Evolutionary conservation across 2,797 vertebrate species (phyloP), one percentile per base, ranked within the genome.

Genomic region (Malacoctenus gilli): DNA sequence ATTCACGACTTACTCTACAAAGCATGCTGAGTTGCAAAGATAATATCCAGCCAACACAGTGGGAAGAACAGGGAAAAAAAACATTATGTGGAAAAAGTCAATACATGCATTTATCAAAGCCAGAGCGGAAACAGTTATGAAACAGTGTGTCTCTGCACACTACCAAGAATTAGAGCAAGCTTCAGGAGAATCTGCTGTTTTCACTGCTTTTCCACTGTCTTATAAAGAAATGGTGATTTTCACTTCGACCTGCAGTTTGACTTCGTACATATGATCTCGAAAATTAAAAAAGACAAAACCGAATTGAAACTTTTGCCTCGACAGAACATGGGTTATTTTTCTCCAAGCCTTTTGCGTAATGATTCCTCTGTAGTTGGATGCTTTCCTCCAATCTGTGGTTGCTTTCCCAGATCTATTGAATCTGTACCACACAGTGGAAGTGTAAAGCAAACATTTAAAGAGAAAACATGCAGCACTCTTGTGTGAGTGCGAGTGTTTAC

Each of bases 401-500:
- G 42, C 31, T 3, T 16, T 39, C 44, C 42, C 11, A 56, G 14
- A 32, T 41, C 3, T 22, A 25, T 18, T 9, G 8, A 35, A 44
- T 4, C 44, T 41, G 70, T 18, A 48, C 15, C 23, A 18, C 7
- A 2, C 59, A 9, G 21, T 16, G 57, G 16, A 31, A 35, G 51
- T 63, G 68, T 3, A 25, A 52, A 73, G 59, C 59, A 73, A 63
- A 76, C 32, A 63, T 69, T 66, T 62, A 35, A 59, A 58, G 31
- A 32, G 39, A 51, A 79, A 77, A 61, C 44, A 60, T 66, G 72
- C 54, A 56, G 46, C 34, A 18, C 41, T 58, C 15, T 49, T 38
- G 19, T 52, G 59, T 51, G 47, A 55, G 42, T 3, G 43, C 34
- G 48, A 25, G 23, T 85, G 62, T 87, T 76, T 83, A 60, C 68